phyloP scores from a whole-genome alignment of 2,888 invertebrate species.

The Hydrotaea cyrtoneurina region DNA sequence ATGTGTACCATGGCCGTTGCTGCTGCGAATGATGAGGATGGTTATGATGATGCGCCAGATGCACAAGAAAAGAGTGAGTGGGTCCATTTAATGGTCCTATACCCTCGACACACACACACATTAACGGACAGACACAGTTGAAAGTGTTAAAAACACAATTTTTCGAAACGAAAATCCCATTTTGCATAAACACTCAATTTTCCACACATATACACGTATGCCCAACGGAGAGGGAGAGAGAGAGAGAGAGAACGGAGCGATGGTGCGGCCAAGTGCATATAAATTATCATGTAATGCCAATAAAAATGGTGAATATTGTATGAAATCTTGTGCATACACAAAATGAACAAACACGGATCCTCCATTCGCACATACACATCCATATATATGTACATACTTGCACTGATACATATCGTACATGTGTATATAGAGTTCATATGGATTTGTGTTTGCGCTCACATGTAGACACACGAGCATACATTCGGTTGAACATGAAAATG shows the following conservation, averaged over 20 bases:
- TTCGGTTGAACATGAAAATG: neutral
- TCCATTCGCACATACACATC: neutral
- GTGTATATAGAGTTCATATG: no score
- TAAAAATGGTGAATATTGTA: conserved; percentile 12
- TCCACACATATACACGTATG: neutral
- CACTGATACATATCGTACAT: no score
- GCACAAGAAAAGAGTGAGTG: neutral
- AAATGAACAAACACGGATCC: neutral
- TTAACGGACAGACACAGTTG: neutral
- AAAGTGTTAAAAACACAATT: conserved; percentile 14
- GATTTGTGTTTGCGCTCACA: no score
- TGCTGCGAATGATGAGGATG: neutral
- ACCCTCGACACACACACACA: neutral
- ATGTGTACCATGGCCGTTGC: neutral
- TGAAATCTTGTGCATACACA: neutral
- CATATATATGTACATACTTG: neutral
- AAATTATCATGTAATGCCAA: conserved; percentile 24
- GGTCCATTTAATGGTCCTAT: neutral
- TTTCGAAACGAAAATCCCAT: conserved; percentile 7
- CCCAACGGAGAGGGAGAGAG: neutral
- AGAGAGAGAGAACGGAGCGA: neutral
- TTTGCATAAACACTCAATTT: conserved; percentile 19
- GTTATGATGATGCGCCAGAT: neutral
- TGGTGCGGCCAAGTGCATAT: conserved; percentile 15
- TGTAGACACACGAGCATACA: no score